Evolutionary conservation across 2,113 vertebrate species (phyloP), one percentile per base, ranked within the genome.

Genomic region (Emydura subglobosa): DNA sequence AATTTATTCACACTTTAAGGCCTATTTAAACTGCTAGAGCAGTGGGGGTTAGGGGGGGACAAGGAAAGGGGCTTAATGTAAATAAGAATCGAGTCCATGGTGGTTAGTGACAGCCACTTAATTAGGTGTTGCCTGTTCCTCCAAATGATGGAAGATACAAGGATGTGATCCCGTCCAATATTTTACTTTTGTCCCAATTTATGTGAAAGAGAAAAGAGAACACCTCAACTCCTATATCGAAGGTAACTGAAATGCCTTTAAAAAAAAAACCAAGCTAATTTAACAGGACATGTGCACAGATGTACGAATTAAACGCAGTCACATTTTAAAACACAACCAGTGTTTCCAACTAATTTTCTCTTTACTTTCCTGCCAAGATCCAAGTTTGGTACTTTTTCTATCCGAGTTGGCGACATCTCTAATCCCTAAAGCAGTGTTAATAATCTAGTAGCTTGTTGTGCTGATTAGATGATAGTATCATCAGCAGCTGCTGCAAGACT

Each of bases 351-450:
- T 31, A 79, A 24, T 22, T 76, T 12, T 59, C 44, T 51, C 53
- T 39, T 7, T 42, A 25, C 6, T 24, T 44, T 86, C 54, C 72
- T 27, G 44, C 12, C 51, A 27, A 65, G 50, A 78, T 10, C n/a
- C 34, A 50, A 0, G 6, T 76, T 57, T 19, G 19, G 17, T 57
- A 27, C n/a, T 90, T 68, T 5, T 0, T 0, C 50, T 49, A 24
- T 49, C 85, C 42, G 53, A 0, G 0, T 0, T 74, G 51, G 7
- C 3, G 2, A 27, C 54, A 29, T 14, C 47, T 54, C 79, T 83
- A 5, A 24, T 39, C 22, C 49, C 49, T 14, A 21, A 4, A 83
- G 27, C 11, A 29, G 83, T 55, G 31, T 31, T 53, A 68, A 4
- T n/a, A 1, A 65, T 4, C 8, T 11, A 7, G 17, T 47, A 53